Percentiles rank a stretch among this genome's conserved stretches.
Conservation (phyloP, 2,888 invertebrate genomes). For the Drosophila stalkeri region DNA sequence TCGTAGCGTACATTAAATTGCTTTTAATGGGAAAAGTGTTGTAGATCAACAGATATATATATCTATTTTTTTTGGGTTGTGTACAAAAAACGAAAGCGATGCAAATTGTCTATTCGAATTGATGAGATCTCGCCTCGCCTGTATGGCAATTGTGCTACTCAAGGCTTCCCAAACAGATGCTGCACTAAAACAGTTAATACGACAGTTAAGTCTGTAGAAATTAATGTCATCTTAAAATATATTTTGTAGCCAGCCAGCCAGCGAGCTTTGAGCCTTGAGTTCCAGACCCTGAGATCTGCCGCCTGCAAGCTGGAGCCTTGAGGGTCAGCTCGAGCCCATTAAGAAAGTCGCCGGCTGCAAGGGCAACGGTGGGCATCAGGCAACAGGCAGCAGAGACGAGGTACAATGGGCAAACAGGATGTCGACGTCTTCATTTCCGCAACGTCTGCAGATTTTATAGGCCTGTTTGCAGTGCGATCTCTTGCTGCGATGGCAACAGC, state of each 20-base stretch:
- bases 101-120: slow-evolving; percentile 51
- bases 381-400: slow-evolving; percentile 1
- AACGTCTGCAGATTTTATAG: slow-evolving; percentile 59
- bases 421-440: slow-evolving; percentile 76
- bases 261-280: slow-evolving; percentile 37
- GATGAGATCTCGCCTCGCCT: slow-evolving; percentile 17
- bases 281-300: not conserved
- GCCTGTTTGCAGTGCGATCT: slow-evolving; percentile 12
- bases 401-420: slow-evolving; percentile 56
- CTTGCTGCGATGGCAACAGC: slow-evolving; percentile 33
- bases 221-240: slow-evolving; percentile 61
- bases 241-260: slow-evolving; percentile 34
- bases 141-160: slow-evolving; percentile 5
- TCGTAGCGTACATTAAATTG: slow-evolving; percentile 70
- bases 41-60: slow-evolving; percentile 60
- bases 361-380: not conserved
- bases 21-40: slow-evolving; percentile 67
- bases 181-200: slow-evolving; percentile 47
- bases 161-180: slow-evolving; percentile 34
- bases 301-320: not conserved
- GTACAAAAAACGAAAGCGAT: slow-evolving; percentile 62
- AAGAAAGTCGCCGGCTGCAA: slow-evolving; percentile 62
- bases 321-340: slow-evolving; percentile 42
- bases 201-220: slow-evolving; percentile 32
- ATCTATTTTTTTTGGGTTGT: slow-evolving; percentile 25